phyloP scores from a whole-genome alignment of 2,888 invertebrate species.

The Aspidapion aeneum region DNA sequence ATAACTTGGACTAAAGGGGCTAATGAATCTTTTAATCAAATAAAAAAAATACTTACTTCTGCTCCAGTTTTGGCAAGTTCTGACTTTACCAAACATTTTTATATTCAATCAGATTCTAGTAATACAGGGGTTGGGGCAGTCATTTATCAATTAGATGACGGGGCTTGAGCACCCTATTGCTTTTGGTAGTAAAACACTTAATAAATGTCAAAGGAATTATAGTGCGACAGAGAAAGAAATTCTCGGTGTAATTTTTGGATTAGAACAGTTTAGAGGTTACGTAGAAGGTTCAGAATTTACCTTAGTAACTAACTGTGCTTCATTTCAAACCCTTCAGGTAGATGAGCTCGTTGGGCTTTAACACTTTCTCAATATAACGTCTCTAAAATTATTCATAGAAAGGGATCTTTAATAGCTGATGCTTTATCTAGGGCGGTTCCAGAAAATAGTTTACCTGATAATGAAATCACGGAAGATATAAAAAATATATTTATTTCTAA shows the following conservation, averaged over 20 bases:
- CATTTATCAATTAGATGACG: constrained; percentile 19
- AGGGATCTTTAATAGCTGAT: constrained; percentile 15
- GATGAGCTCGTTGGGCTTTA: not conserved
- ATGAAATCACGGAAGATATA: not conserved
- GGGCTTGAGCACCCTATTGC: constrained; percentile 20
- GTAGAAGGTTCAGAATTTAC: constrained; percentile 1
- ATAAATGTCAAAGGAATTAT: constrained; percentile 11
- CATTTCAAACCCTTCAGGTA: not conserved
- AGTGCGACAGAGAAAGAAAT: constrained; percentile 10
- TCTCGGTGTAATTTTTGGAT: constrained; percentile 2
- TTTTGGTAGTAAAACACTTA: constrained; percentile 14
- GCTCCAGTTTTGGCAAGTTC: constrained; percentile 29
- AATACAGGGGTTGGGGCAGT: constrained; percentile 32
- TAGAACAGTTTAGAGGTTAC: constrained; percentile 14
- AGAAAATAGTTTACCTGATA: not conserved
- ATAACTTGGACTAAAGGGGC: constrained; percentile 20
- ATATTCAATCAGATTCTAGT: not conserved
- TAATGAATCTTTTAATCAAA: constrained; percentile 17
- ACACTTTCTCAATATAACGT: no score
- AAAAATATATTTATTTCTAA: not conserved
- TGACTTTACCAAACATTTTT: constrained; percentile 17
- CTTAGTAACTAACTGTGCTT: constrained; percentile 8
- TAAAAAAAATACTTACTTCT: constrained; percentile 22
- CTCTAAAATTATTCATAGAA: not conserved
- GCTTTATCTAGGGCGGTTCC: constrained; percentile 13